These are phyloP conservation scores for Timandra comae DNA, from an alignment of 2,888 invertebrate species.

Conservation along the genomic window DNA sequence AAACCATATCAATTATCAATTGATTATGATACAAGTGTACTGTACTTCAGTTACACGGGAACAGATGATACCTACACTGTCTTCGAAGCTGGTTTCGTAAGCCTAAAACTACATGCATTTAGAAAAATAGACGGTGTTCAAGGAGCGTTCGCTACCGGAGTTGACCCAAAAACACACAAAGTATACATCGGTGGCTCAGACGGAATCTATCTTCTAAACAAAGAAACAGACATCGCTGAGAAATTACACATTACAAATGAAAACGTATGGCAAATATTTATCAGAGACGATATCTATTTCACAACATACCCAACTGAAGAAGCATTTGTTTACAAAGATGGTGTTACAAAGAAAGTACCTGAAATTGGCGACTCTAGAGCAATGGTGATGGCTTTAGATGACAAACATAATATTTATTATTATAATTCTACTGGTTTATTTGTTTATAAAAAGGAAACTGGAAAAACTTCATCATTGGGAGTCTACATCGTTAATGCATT, in stretches of 20 bases:
- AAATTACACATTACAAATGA: conserved; percentile 26
- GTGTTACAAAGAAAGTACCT: conserved; percentile 17
- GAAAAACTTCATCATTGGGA: conserved; percentile 9
- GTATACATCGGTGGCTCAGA: conserved; percentile 49
- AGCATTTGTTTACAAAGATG: conserved; percentile 27
- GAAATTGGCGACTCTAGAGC: conserved; percentile 26
- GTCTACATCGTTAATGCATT: conserved; percentile 25
- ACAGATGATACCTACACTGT: conserved; percentile 2
- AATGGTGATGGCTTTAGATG: conserved; percentile 30
- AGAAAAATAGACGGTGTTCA: conserved; percentile 33
- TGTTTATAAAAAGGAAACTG: conserved; percentile 17
- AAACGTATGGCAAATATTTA: conserved; percentile 59
- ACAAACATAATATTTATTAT: conserved; percentile 26
- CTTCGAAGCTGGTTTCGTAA: conserved; percentile 41
- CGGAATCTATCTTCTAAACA: conserved; percentile 47
- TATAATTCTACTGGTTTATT: conserved; percentile 37
- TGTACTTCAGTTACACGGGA: conserved; percentile 48
- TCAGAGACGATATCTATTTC: conserved; percentile 46
- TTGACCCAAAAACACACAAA: conserved; percentile 33
- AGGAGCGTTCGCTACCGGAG: conserved; percentile 48
- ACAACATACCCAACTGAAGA: conserved; percentile 39
- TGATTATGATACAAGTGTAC: conserved; percentile 45
- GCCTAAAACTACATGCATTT: conserved; percentile 39
- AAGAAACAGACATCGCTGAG: conserved; percentile 30
- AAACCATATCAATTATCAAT: conserved; percentile 52